These are phyloP conservation scores for Cygnus atratus DNA, from an alignment of 2,113 vertebrate species.

Conservation along the genomic window DNA sequence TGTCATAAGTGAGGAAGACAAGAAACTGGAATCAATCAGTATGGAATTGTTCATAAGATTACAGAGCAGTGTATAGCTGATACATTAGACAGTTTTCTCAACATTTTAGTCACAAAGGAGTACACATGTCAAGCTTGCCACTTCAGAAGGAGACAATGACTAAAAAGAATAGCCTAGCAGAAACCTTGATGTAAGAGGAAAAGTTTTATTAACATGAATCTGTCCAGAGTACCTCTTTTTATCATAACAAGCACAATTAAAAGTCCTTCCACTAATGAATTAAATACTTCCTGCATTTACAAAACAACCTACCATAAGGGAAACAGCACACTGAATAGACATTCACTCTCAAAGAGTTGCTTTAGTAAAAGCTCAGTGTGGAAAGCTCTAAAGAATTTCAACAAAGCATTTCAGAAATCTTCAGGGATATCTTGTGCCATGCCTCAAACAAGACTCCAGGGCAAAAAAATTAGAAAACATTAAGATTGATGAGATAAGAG, in stretches of 20 bases:
- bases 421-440: not conserved
- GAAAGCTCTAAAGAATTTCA: conserved; percentile 11
- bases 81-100: not conserved
- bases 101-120: not conserved
- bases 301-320: conserved; percentile 1
- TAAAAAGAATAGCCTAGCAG: not conserved
- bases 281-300: conserved; percentile 42
- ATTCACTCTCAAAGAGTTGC: not conserved
- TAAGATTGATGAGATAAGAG: conserved; percentile 60
- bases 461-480: conserved; percentile 53
- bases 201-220: not conserved
- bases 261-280: not conserved
- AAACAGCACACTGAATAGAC: not conserved
- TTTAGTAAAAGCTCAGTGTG: not conserved
- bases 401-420: conserved; percentile 13
- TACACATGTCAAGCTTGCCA: not conserved
- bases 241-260: conserved; percentile 20
- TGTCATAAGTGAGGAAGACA: conserved; percentile 20
- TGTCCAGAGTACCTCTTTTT: not conserved
- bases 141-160: not conserved
- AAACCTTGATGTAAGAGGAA: conserved; percentile 10
- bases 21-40: conserved; percentile 17
- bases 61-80: not conserved
- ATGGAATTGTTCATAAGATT: not conserved
- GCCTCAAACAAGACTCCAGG: conserved; percentile 26